Evolutionary conservation across 2,888 invertebrate species (phyloP), one percentile per base, ranked within the genome.

Genomic region (Isotomurus palustris): DNA sequence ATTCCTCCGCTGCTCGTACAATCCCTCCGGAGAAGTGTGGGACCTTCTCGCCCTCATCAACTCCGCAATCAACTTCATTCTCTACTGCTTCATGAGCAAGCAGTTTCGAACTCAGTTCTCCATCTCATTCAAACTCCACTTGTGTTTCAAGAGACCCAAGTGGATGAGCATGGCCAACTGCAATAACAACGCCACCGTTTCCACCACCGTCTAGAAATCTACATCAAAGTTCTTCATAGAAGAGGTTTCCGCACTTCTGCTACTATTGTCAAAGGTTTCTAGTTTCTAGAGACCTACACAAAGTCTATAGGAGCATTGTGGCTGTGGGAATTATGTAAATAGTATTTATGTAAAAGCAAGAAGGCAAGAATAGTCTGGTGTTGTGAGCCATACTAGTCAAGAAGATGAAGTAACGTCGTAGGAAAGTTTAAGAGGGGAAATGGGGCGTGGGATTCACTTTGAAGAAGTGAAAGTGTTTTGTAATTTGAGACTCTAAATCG

Each of bases 1-100:
- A 8, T 78, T 80, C 71, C 73, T 74, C 56, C 60, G 60, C 47
- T 68, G 72, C 29, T 73, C 73, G 58, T 80, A 80, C 72, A 62
- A 64, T 49, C 60, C 67, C 36, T 78, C 78, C 56, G 80, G 71
- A 12, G 80, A 81, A 61, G 67, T 80, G 27, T 74, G 78, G 71
- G 79, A 81, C 72, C 74, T 79, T 25, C 72, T 79, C 64, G 80
- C 80, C 0, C 75, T 81, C 47, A 74, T 78, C 57, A 80, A 81
- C 72, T 78, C 79, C 62, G 76, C 79, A 24, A 76, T 80, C 55
- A 81, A 80, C 71, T 81, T 81, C 72, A 76, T 81, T 10, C 74
- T 81, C 28, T 81, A 81, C 72, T 80, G 80, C 69, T 74, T 77
- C 55, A 60, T 81, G 80, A 79, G 78, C 64, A 74, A 76, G 52